Evolutionary conservation across 2,888 invertebrate species (phyloP).

Genomic region (Leucophenga maculata): DNA sequence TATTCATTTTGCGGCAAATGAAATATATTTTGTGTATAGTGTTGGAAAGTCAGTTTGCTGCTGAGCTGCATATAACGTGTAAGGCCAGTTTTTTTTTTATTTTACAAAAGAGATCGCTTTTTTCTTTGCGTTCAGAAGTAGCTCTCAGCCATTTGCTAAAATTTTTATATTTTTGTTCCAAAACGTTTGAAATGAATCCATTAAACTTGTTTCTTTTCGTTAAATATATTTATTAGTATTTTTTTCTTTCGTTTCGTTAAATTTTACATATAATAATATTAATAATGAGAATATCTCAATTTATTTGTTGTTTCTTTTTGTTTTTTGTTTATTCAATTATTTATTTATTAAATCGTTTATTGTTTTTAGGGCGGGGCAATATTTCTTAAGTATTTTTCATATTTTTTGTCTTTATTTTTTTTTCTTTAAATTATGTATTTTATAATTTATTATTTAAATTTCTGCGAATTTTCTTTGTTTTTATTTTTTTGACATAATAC

Average conservation of each 20-base stretch:
- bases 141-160: too few relatives aligned
- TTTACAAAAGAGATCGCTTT: too few relatives aligned
- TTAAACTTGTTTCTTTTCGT: neutral
- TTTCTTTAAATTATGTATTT: conserved; percentile 38
- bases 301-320: conserved; percentile 43
- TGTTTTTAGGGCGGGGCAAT: conserved; percentile 58
- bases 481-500: conserved; percentile 11
- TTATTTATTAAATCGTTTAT: conserved; percentile 45
- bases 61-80: too few relatives aligned
- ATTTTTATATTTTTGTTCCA: neutral
- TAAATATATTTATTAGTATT: conserved; percentile 40
- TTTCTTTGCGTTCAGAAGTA: too few relatives aligned
- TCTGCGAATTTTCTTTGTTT: conserved; percentile 8
- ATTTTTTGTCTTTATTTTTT: conserved; percentile 14
- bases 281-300: conserved; percentile 60
- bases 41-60: too few relatives aligned
- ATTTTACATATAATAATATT: conserved; percentile 55
- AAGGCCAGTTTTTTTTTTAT: too few relatives aligned
- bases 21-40: too few relatives aligned
- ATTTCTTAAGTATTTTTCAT: conserved; percentile 32
- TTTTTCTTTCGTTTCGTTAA: conserved; percentile 50
- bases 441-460: conserved; percentile 28
- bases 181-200: neutral
- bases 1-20: too few relatives aligned
- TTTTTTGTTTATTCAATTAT: conserved; percentile 47